Conservation (phyloP, 2,113 vertebrate species). For the Colistium nudipinnis region DNA sequence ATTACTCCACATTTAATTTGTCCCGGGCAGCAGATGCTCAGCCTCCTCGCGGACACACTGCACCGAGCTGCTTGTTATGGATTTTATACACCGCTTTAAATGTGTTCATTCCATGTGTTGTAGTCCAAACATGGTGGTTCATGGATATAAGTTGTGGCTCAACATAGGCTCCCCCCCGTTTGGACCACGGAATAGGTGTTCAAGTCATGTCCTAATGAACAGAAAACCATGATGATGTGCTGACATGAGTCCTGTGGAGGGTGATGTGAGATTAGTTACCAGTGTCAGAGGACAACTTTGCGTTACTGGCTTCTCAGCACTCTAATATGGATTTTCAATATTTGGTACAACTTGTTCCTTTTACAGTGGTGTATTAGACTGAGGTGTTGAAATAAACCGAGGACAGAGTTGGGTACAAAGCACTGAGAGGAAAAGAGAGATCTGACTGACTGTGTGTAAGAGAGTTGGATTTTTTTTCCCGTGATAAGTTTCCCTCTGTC, state of each 20-base stretch:
- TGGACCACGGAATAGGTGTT: too few species aligned
- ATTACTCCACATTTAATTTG: constrained; percentile 73
- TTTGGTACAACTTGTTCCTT: neutral
- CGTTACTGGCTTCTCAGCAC: neutral
- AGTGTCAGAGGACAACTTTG: constrained; percentile 4
- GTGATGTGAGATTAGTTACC: neutral
- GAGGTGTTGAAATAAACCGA: constrained; percentile 1
- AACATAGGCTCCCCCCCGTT: too few species aligned
- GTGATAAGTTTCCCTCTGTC: constrained; percentile 11
- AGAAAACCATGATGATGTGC: neutral
- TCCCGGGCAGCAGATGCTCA: constrained; percentile 63
- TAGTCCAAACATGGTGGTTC: constrained; percentile 21
- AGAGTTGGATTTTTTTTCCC: neutral
- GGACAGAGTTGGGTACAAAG: neutral
- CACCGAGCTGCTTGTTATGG: constrained; percentile 11
- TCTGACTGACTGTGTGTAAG: neutral
- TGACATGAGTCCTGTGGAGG: neutral
- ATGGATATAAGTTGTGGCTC: constrained; percentile 18
- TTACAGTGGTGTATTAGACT: neutral
- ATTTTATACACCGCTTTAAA: constrained; percentile 2
- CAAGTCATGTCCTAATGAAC: neutral
- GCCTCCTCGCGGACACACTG: constrained; percentile 30
- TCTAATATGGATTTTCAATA: too few species aligned
- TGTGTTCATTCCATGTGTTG: constrained; percentile 5
- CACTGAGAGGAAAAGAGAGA: neutral